Base-by-base conservation (phyloP, 1,140 invertebrate species). In the Archivesica marissinica region DNA sequence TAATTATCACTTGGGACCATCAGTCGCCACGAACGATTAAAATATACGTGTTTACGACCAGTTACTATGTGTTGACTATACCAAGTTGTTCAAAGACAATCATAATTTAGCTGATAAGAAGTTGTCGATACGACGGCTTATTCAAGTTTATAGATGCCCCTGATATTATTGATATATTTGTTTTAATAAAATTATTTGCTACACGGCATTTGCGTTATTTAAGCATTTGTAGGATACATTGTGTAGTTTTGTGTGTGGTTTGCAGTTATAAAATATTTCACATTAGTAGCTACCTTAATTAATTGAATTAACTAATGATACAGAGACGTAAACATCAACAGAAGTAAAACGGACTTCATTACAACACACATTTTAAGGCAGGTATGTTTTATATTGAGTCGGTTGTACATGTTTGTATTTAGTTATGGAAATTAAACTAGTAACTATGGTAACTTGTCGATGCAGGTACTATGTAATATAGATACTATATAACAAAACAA, bases 11-110 rank as follows among this genome's bases (percentile, higher is more conserved):
- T 4, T 11, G 7, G 20, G 1, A 64, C 28, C 30, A 64, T 64
- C 59, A 35, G 59, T 64, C 33, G 11, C 33, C 9, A 64, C 66
- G 41, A 28, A 70, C 25, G 39, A 25, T 70, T 70, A 44, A 7
- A 64, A 15, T 64, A 39, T 70, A 23, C 47, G 28, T 70, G 13
- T 70, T 44, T 70, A 70, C 41, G 33, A 28, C 2, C 2, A 70
- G 66, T 70, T 25, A 70, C 66, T 70, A 70, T 70, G 66, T 70
- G 66, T 70, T 70, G 38, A 70, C 47, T 23, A 47, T 70, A 44
- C 25, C 9, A 2, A 1, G n/a, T 20, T 33, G n/a, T 25, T 13
- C 20, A 6, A 64, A 33, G 20, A 7, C 33, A 35, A 35, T 11
- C 30, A 9, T 64, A 17, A 3, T 17, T 35, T 33, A 35, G 2